These are phyloP conservation scores for Telenomus remus DNA, from an alignment of 1,140 invertebrate species.

Conservation along the genomic window DNA sequence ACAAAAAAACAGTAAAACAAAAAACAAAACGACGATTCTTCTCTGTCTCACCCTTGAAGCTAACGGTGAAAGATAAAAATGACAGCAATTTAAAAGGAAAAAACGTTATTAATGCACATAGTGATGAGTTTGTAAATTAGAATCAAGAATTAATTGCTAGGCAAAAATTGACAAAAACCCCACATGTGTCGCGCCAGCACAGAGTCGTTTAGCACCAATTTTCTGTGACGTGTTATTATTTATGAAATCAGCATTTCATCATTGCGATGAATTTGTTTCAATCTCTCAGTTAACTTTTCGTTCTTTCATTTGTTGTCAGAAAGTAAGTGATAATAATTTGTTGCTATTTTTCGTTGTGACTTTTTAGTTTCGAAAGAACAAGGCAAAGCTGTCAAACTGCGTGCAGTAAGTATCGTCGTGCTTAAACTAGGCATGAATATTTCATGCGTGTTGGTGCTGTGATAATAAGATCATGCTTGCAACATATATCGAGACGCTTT, in stretches of 20 bases:
- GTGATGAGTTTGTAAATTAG: constrained; percentile 31
- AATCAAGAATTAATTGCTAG: constrained; percentile 32
- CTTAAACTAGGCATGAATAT: constrained; percentile 28
- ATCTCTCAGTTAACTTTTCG: constrained; percentile 12
- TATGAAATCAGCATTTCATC: constrained; percentile 22
- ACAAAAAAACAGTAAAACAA: too few relatives aligned
- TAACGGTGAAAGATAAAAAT: constrained; percentile 7
- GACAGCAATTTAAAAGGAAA: background rate
- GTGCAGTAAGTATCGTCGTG: constrained; percentile 15
- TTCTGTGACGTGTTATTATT: constrained; percentile 36
- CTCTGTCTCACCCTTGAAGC: too few relatives aligned
- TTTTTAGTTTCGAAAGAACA: background rate
- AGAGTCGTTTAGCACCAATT: constrained; percentile 70
- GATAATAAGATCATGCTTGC: constrained; percentile 29
- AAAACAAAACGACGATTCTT: too few relatives aligned
- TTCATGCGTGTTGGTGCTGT: constrained; percentile 33
- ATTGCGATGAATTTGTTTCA: constrained; percentile 10
- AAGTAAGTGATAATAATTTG: too few relatives aligned
- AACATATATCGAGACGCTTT: constrained; percentile 13
- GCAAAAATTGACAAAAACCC: constrained; percentile 66
- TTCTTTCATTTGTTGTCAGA: too few relatives aligned
- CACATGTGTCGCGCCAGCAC: constrained; percentile 67
- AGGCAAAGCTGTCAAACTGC: constrained; percentile 17
- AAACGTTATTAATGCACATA: constrained; percentile 2
- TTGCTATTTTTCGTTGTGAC: too few relatives aligned